A percentile compares a stretch with the other conserved stretches of the same genome.
Conservation (phyloP, 2,888 invertebrate species). For the Horisme vitalbata region DNA sequence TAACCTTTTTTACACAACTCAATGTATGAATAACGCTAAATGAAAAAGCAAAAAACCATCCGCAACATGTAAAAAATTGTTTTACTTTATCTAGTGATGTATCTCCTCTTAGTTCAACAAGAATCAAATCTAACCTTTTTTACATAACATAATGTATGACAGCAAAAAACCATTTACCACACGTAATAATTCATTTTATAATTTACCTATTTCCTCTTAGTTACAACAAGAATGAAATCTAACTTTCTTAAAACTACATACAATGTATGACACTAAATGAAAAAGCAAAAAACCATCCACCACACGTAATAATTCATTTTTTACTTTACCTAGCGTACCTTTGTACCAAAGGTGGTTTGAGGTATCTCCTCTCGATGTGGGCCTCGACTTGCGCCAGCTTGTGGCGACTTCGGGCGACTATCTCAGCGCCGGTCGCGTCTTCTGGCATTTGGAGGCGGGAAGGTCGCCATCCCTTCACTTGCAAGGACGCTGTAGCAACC, state of each 20-base stretch:
- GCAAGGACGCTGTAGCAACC: slow-evolving; percentile 94
- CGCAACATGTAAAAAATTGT: slow-evolving; percentile 24
- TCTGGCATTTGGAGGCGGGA: slow-evolving; percentile 65
- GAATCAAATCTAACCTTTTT: too few relatives aligned
- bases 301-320: slow-evolving; percentile 24
- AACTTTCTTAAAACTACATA: too few relatives aligned
- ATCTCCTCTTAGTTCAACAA: too few relatives aligned
- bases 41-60: slow-evolving; percentile 19
- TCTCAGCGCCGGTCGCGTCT: slow-evolving; percentile 82
- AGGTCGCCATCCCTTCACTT: slow-evolving; percentile 94
- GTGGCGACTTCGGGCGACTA: slow-evolving; percentile 84
- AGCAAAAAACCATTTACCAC: too few relatives aligned
- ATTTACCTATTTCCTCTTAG: too few relatives aligned
- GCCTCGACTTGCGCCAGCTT: slow-evolving; percentile 92
- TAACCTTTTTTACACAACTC: too few relatives aligned
- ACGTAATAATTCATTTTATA: too few relatives aligned
- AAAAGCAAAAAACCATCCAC: slow-evolving; percentile 21
- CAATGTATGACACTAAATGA: not conserved
- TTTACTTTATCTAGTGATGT: slow-evolving; percentile 66
- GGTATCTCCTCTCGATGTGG: slow-evolving; percentile 95
- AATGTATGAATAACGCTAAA: not conserved
- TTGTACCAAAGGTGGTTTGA: slow-evolving; percentile 94
- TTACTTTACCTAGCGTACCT: slow-evolving; percentile 74
- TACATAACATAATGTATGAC: too few relatives aligned
- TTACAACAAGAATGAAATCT: too few relatives aligned